Evolutionary conservation across 2,113 vertebrate species (phyloP), one percentile per base, ranked within the genome.

Genomic region (Ceyx melanurus): DNA sequence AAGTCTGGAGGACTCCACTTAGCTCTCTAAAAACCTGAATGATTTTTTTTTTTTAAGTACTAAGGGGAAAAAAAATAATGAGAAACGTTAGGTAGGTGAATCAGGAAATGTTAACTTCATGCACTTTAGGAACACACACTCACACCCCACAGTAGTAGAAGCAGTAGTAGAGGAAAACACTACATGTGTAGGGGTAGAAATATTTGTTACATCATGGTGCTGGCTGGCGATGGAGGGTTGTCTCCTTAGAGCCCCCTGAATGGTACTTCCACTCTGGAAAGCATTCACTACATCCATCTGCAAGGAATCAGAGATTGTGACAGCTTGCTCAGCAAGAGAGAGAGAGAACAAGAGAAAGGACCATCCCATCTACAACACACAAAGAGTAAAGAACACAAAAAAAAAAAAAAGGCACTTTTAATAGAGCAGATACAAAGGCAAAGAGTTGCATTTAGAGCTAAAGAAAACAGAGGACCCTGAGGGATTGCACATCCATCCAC

Each of bases 181-280:
- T 99, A 99, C 99, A 99, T 99, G 99, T 99, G 99, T 99, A 99
- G 99, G 99, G 99, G 99, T 99, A 99, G 99, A 99, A 99, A 99
- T 99, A 99, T 99, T 99, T 99, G 99, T 99, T 99, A 99, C 99
- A 99, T 99, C 99, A 98, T 99, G 99, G 98, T 99, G 99, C 98
- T 99, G 99, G 99, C 99, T 99, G 99, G 98, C 98, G 99, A 99
- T 99, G 98, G 99, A 99, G 98, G 99, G 99, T 98, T 99, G 99
- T 97, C 99, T 99, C 99, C 99, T 99, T 97, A 99, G 98, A 98
- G 99, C 98, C 98, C 99, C 99, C 99, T 99, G 99, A 99, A 99
- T 99, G 99, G 99, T 99, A 99, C 98, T 98, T 99, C 99, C 99
- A 98, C 99, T 99, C 99, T 99, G 99, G 99, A 99, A 99, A 98